Conservation (phyloP, 2,888 invertebrate genomes). For the Amblyjoppa fuscipennis region DNA sequence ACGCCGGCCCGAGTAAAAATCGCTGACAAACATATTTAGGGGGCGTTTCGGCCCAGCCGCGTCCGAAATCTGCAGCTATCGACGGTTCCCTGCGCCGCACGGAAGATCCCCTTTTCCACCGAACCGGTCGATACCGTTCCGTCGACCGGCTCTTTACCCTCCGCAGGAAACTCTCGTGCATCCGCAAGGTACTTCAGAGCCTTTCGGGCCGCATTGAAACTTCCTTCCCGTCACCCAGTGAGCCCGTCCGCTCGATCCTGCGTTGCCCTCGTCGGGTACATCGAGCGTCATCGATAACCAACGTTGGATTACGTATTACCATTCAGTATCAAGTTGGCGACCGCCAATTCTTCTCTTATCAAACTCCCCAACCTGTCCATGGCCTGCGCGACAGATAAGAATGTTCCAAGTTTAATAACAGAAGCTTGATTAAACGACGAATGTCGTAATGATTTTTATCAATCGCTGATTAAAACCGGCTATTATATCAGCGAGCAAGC, state of each 20-base stretch:
- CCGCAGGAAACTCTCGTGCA: slow-evolving; percentile 38
- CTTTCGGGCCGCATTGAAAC: neutral
- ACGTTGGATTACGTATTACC: slow-evolving; percentile 73
- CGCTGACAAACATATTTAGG: neutral
- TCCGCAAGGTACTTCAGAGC: slow-evolving; percentile 6
- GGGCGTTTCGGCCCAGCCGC: slow-evolving; percentile 30
- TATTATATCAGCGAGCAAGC: slow-evolving; percentile 21
- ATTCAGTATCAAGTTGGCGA: slow-evolving; percentile 72
- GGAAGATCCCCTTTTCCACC: neutral
- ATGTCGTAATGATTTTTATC: slow-evolving; percentile 5
- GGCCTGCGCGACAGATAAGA: slow-evolving; percentile 82
- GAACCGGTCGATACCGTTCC: slow-evolving; percentile 29
- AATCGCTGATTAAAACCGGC: slow-evolving; percentile 11
- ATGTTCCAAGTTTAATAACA: slow-evolving; percentile 25
- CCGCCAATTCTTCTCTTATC: slow-evolving; percentile 87
- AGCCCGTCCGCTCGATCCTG: slow-evolving; percentile 3
- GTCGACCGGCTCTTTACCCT: slow-evolving; percentile 33
- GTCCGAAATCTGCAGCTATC: neutral
- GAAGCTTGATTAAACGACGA: neutral
- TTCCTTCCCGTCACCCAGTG: slow-evolving; percentile 29
- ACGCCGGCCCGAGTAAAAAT: neutral
- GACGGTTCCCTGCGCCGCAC: neutral
- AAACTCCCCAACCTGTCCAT: slow-evolving; percentile 87
- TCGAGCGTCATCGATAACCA: slow-evolving; percentile 31
- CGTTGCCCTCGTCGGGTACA: slow-evolving; percentile 13